phyloP scores from a whole-genome alignment of 2,797 vertebrate genomes.

The Pristis pectinata region DNA sequence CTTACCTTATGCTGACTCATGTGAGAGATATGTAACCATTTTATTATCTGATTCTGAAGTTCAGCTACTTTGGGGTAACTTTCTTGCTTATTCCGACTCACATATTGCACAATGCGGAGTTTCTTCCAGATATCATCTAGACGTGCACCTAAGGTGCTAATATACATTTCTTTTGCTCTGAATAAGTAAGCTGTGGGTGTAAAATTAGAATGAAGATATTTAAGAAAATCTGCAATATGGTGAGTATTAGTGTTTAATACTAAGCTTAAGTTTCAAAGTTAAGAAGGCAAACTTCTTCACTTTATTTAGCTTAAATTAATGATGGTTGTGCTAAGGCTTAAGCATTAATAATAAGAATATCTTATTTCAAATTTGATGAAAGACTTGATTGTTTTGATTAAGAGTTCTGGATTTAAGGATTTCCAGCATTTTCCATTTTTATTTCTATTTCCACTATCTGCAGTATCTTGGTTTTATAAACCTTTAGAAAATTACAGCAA shows the following conservation, averaged over 20 bases:
- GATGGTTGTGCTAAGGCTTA: background rate
- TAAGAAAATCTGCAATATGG: background rate
- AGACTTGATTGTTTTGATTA: background rate
- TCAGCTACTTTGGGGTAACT: conserved; percentile 64
- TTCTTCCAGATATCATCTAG: conserved; percentile 69
- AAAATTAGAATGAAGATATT: background rate
- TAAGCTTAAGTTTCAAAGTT: background rate
- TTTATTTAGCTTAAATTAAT: background rate
- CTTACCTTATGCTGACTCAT: conserved; percentile 40
- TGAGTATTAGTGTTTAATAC: background rate
- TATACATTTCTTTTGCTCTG: conserved; percentile 60
- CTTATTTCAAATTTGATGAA: background rate
- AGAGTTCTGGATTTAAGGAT: too few relatives aligned
- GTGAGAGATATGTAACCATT: conserved; percentile 54
- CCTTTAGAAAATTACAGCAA: background rate
- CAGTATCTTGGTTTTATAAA: background rate
- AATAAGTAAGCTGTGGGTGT: conserved; percentile 69
- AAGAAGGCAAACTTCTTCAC: background rate
- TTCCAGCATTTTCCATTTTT: too few relatives aligned
- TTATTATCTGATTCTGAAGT: conserved; percentile 60
- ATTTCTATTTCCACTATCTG: too few relatives aligned
- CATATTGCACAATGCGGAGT: conserved; percentile 69
- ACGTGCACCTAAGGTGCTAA: conserved; percentile 55
- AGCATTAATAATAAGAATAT: background rate
- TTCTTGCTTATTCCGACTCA: conserved; percentile 63